Percentiles rank a stretch among this genome's conserved stretches.
phyloP scores from a whole-genome alignment of 2,113 vertebrate genomes.

The Zosterops borbonicus region DNA sequence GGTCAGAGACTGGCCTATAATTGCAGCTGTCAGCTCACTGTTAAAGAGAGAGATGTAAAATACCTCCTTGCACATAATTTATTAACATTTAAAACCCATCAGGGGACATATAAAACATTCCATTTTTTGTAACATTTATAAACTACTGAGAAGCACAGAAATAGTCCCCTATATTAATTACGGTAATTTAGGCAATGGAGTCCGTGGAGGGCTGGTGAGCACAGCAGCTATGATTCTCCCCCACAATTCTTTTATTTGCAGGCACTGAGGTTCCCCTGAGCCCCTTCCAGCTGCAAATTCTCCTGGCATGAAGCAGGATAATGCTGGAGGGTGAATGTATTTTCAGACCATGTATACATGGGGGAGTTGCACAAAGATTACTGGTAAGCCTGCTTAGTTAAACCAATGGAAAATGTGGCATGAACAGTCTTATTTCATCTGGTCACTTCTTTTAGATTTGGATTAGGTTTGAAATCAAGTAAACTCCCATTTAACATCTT shows the following conservation, averaged over 20 bases:
- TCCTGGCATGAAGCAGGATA: background rate
- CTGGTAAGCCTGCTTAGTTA: slow-evolving; percentile 38
- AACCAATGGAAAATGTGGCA: background rate
- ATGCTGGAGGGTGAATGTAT: slow-evolving; percentile 6
- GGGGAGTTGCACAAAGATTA: slow-evolving; percentile 2
- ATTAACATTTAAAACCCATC: slow-evolving; percentile 59
- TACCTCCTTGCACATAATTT: slow-evolving; percentile 53
- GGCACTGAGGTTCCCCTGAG: background rate
- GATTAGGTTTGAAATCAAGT: slow-evolving; percentile 41
- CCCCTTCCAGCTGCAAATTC: slow-evolving; percentile 35
- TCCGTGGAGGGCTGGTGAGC: background rate
- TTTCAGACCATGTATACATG: slow-evolving; percentile 31
- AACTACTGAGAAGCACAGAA: slow-evolving; percentile 34
- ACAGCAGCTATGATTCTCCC: background rate
- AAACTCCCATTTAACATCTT: slow-evolving; percentile 40
- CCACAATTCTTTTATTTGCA: background rate
- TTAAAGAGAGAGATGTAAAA: slow-evolving; percentile 61
- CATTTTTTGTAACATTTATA: slow-evolving; percentile 63
- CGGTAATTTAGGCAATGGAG: slow-evolving; percentile 7
- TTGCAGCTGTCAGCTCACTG: slow-evolving; percentile 49
- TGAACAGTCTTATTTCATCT: slow-evolving; percentile 36
- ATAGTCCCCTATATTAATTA: slow-evolving; percentile 56
- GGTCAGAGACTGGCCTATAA: slow-evolving; percentile 30
- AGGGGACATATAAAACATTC: slow-evolving; percentile 55
- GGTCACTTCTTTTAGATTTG: background rate